phyloP scores from a whole-genome alignment of 1,140 invertebrate species.

The Physella acuta region DNA sequence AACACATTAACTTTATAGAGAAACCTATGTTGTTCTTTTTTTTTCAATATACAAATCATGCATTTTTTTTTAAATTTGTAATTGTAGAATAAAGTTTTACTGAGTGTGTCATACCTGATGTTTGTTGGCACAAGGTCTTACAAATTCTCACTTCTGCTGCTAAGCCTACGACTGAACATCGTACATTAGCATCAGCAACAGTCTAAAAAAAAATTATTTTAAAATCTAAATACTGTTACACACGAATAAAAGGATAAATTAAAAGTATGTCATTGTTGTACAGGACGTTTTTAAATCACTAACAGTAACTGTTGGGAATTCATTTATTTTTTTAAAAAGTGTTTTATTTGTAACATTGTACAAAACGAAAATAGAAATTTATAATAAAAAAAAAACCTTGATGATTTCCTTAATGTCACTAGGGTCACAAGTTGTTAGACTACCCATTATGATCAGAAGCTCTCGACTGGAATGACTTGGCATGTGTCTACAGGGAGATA shows the following conservation, averaged over 20 bases:
- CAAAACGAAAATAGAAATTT: neutral
- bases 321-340: too few species aligned
- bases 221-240: neutral
- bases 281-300: neutral
- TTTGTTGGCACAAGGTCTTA: slow-evolving; percentile 79
- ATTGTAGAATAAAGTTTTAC: neutral
- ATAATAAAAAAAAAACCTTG: slow-evolving; percentile 70
- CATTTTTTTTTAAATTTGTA: too few species aligned
- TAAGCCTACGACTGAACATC: slow-evolving; percentile 91
- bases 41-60: too few species aligned
- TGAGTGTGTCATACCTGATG: slow-evolving; percentile 68
- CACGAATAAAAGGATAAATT: neutral
- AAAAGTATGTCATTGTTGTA: slow-evolving; percentile 9
- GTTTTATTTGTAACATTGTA: too few species aligned
- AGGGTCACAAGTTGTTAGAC: slow-evolving; percentile 95
- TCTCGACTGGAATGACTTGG: slow-evolving; percentile 92
- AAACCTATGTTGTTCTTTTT: too few species aligned
- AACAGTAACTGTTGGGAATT: too few species aligned
- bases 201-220: slow-evolving; percentile 45
- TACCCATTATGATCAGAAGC: slow-evolving; percentile 82
- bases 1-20: neutral
- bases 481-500: slow-evolving; percentile 74
- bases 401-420: slow-evolving; percentile 87
- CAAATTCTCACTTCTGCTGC: slow-evolving; percentile 93
- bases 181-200: slow-evolving; percentile 66